Evolutionary conservation across 2,797 vertebrate species (phyloP).

Genomic region (Lepus oiostolus): DNA sequence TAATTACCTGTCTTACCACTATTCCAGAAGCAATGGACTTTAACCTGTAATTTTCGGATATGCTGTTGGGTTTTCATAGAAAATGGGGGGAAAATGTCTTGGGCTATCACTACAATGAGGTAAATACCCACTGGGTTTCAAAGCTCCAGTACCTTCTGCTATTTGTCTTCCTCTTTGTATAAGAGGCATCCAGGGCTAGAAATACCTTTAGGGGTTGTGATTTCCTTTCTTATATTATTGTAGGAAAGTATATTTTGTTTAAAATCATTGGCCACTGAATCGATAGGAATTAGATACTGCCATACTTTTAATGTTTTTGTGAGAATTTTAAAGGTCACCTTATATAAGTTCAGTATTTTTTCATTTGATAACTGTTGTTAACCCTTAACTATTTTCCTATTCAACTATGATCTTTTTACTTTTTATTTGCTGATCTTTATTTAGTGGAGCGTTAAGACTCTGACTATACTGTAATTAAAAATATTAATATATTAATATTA

Average conservation of each 20-base stretch:
- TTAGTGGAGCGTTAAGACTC: too few relatives aligned
- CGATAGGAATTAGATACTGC: too few relatives aligned
- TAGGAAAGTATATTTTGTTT: background rate
- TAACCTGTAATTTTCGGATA: background rate
- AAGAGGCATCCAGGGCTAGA: background rate
- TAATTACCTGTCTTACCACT: conserved; percentile 8
- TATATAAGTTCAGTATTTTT: too few relatives aligned
- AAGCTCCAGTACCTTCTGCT: background rate
- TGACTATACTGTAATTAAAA: too few relatives aligned
- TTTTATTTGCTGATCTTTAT: too few relatives aligned
- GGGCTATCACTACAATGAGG: conserved; percentile 46
- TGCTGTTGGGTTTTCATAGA: background rate
- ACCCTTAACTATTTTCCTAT: too few relatives aligned
- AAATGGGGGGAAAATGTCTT: background rate
- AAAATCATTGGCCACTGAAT: too few relatives aligned
- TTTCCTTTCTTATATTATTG: background rate
- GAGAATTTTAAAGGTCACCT: too few relatives aligned
- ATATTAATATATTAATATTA: too few relatives aligned
- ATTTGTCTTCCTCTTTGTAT: background rate
- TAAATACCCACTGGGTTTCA: background rate
- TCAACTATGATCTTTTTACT: too few relatives aligned
- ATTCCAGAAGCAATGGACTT: background rate
- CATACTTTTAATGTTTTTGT: too few relatives aligned
- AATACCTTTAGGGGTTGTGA: background rate
- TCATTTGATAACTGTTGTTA: too few relatives aligned